Percentiles rank a stretch among this genome's conserved stretches.
Conservation (phyloP, 2,797 vertebrate genomes). For the Sciaenops ocellatus region DNA sequence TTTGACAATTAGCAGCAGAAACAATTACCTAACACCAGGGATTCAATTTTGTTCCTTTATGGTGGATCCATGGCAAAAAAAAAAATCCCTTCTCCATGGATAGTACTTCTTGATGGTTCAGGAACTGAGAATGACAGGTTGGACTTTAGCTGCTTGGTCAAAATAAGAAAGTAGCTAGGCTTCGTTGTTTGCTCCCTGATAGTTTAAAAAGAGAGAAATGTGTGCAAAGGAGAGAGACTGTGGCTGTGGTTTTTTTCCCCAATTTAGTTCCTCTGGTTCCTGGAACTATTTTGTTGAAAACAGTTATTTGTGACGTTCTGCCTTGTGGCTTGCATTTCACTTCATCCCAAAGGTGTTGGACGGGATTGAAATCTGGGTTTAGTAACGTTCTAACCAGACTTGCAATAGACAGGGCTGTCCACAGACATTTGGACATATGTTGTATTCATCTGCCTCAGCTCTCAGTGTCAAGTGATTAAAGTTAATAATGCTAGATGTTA, state of each 20-base stretch:
- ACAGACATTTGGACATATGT: neutral
- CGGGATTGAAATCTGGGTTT: neutral
- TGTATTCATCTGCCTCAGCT: neutral
- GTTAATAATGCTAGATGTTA: neutral
- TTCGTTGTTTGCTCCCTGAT: neutral
- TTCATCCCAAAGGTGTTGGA: neutral
- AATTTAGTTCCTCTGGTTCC: neutral
- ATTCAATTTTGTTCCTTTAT: neutral
- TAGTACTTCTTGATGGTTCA: neutral
- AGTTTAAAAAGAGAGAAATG: neutral
- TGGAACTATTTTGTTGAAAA: neutral
- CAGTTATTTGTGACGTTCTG: neutral
- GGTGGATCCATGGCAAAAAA: no score
- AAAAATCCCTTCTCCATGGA: no score
- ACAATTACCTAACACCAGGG: neutral
- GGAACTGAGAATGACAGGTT: neutral
- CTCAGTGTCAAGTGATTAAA: constrained; percentile 14
- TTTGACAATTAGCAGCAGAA: no score
- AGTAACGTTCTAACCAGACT: neutral
- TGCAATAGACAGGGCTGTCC: neutral
- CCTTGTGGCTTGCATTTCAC: neutral
- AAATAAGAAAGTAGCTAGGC: no score
- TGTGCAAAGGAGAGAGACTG: neutral
- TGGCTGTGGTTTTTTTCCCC: neutral
- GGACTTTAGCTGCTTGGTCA: no score